Evolutionary conservation across 2,797 vertebrate species (phyloP).

Genomic region (Muraenolepis orangiensis): DNA sequence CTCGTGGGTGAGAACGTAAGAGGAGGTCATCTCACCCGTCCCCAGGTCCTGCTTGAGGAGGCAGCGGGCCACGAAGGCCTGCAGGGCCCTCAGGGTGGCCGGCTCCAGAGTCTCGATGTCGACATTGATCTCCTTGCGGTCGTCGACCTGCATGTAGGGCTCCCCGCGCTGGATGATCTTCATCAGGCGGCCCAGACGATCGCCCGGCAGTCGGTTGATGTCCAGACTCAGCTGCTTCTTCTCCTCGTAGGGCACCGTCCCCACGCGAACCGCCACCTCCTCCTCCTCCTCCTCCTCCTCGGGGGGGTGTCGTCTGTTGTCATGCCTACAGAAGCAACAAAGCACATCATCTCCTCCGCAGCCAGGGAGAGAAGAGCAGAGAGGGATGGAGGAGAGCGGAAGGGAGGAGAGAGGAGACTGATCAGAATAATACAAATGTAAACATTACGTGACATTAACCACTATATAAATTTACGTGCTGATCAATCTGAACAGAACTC

Average conservation of each 20-base stretch:
- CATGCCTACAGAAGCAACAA: slow-evolving; percentile 48
- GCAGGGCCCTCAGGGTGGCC: slow-evolving; percentile 82
- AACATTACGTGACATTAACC: no score
- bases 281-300: slow-evolving; percentile 71
- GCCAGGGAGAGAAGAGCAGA: no score
- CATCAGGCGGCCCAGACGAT: slow-evolving; percentile 82
- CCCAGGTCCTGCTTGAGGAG: slow-evolving; percentile 77
- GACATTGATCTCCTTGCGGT: slow-evolving; percentile 82
- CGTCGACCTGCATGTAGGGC: slow-evolving; percentile 66
- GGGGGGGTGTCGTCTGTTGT: slow-evolving; percentile 23
- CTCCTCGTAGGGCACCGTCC: slow-evolving; percentile 84
- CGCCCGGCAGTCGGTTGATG: slow-evolving; percentile 86
- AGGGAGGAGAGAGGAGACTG: no score
- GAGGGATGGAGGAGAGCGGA: no score
- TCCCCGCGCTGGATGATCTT: slow-evolving; percentile 84
- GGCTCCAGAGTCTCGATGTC: slow-evolving; percentile 86
- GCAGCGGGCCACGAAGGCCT: slow-evolving; percentile 79
- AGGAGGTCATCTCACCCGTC: no score
- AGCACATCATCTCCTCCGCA: slow-evolving; percentile 5
- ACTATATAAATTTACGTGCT: background rate
- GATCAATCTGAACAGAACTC: background rate
- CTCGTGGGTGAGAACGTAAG: no score
- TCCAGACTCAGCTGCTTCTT: slow-evolving; percentile 83
- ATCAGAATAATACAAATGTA: no score
- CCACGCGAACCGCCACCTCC: slow-evolving; percentile 46